Conservation (phyloP, 2,888 invertebrate genomes). For the Nomada ruficornis region DNA sequence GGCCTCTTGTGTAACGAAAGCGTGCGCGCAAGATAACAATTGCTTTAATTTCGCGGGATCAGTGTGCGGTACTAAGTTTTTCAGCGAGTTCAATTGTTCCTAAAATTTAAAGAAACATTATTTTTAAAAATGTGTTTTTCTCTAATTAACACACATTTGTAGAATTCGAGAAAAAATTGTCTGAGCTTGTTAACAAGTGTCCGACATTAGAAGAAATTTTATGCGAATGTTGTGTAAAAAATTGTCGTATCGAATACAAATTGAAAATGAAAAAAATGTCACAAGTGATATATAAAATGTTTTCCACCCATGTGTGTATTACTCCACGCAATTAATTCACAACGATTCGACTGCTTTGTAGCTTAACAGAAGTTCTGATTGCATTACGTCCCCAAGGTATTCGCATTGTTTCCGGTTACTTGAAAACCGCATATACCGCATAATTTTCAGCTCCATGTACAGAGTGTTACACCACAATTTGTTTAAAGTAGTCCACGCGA, state of each 20-base stretch:
- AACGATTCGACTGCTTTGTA: neutral
- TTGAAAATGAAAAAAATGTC: too few species aligned
- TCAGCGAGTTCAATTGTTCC: constrained; percentile 86
- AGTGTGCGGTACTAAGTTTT: constrained; percentile 85
- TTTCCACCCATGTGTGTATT: neutral
- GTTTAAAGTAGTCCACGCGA: constrained; percentile 72
- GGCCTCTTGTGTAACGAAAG: constrained; percentile 91
- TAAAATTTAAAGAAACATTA: constrained; percentile 76
- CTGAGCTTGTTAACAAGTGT: too few species aligned
- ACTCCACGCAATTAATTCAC: constrained; percentile 11
- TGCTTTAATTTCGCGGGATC: constrained; percentile 85
- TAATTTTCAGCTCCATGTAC: constrained; percentile 57
- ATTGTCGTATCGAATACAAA: too few species aligned
- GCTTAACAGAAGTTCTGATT: constrained; percentile 27
- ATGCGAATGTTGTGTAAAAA: too few species aligned
- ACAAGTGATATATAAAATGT: too few species aligned
- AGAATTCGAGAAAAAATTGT: too few species aligned
- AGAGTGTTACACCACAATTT: constrained; percentile 72
- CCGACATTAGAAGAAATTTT: too few species aligned
- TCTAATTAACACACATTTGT: too few species aligned
- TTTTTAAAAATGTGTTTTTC: neutral
- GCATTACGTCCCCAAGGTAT: constrained; percentile 38
- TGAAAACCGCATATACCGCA: constrained; percentile 47
- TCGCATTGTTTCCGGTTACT: constrained; percentile 46
- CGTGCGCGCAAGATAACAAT: constrained; percentile 88